Percentiles rank a stretch among this genome's conserved stretches.
Conservation (phyloP, 2,797 vertebrate genomes). For the Lutjanus argentimaculatus region DNA sequence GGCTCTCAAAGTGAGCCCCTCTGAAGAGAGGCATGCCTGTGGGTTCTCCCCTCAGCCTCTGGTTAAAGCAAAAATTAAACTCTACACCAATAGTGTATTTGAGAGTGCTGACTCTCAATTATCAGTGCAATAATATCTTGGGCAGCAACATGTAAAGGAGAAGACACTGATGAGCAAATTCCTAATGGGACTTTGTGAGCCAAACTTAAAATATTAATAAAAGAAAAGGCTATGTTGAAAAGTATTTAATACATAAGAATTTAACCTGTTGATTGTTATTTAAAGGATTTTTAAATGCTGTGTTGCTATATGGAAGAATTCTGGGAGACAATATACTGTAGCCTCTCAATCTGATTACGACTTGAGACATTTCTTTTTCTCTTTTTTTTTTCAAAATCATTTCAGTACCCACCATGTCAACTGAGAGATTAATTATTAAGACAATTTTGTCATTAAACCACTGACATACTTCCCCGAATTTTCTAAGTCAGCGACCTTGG, state of each 20-base stretch:
- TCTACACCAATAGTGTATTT: slow-evolving; percentile 80
- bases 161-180: slow-evolving; percentile 62
- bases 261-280: slow-evolving; percentile 83
- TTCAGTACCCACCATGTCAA: slow-evolving; percentile 60
- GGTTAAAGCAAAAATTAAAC: slow-evolving; percentile 81
- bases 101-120: slow-evolving; percentile 77
- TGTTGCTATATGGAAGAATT: slow-evolving; percentile 75
- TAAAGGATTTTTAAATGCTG: slow-evolving; percentile 82
- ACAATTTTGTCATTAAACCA: slow-evolving; percentile 66
- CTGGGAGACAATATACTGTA: slow-evolving; percentile 82
- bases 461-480: slow-evolving; percentile 75
- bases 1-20: slow-evolving; percentile 51
- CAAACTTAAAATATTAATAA: slow-evolving; percentile 65
- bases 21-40: slow-evolving; percentile 38
- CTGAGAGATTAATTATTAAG: slow-evolving; percentile 41
- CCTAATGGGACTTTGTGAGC: slow-evolving; percentile 79
- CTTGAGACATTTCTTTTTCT: slow-evolving; percentile 56
- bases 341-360: slow-evolving; percentile 74
- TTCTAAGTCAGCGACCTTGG: slow-evolving; percentile 70
- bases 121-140: slow-evolving; percentile 85
- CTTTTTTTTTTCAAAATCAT: slow-evolving; percentile 41
- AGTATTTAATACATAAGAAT: slow-evolving; percentile 82
- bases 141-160: slow-evolving; percentile 57
- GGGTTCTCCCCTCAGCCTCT: slow-evolving; percentile 60
- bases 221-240: slow-evolving; percentile 73